Evolutionary conservation across 2,113 vertebrate genomes (phyloP).

Genomic region (Serilophus lunatus): DNA sequence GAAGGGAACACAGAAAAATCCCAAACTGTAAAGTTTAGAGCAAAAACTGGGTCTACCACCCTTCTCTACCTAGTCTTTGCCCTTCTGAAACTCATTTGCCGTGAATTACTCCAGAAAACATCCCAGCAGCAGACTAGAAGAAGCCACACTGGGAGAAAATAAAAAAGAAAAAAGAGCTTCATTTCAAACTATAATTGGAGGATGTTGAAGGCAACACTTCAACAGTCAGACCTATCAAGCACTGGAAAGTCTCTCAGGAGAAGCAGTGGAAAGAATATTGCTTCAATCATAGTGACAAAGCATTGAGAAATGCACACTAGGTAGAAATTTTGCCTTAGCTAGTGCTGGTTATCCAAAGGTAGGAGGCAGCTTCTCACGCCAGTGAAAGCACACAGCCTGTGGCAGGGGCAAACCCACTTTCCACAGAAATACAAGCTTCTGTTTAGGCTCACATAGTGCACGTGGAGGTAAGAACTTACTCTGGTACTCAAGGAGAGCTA

Average conservation of each 20-base stretch:
- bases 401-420: not conserved
- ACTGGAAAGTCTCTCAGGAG: slow-evolving; percentile 25
- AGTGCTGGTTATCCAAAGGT: not conserved
- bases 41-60: not conserved
- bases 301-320: not conserved
- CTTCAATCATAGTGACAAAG: not conserved
- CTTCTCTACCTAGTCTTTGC: not conserved
- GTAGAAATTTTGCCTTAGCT: not conserved
- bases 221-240: not conserved
- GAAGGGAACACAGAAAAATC: not conserved
- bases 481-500: not conserved
- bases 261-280: slow-evolving; percentile 22
- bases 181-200: slow-evolving; percentile 2
- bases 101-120: not conserved
- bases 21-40: not conserved
- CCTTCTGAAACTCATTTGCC: slow-evolving; percentile 30
- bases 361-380: not conserved
- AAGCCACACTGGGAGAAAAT: not conserved
- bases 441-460: not conserved
- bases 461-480: not conserved
- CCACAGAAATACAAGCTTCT: not conserved
- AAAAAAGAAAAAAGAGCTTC: not conserved
- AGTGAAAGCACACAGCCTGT: not conserved
- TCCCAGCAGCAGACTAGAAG: not conserved
- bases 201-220: slow-evolving; percentile 37